These are phyloP conservation scores for Sparus aurata DNA, from an alignment of 2,797 vertebrate species.

Conservation along the genomic window DNA sequence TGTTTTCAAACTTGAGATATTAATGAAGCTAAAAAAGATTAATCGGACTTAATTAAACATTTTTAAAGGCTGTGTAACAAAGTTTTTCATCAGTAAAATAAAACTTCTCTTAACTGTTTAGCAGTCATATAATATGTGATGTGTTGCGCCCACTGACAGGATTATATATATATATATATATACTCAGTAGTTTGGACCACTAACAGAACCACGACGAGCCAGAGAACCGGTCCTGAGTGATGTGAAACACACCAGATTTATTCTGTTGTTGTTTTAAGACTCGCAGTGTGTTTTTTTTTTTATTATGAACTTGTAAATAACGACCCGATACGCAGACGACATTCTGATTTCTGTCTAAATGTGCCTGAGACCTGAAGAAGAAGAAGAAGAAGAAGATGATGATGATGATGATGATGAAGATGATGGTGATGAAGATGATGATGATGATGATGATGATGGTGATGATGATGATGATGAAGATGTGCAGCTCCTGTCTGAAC, in stretches of 20 bases:
- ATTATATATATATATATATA: background rate
- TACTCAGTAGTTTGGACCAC: background rate
- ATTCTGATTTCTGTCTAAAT: constrained; percentile 1
- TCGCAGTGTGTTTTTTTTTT: constrained; percentile 38
- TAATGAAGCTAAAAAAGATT: background rate
- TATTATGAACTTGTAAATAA: constrained; percentile 76
- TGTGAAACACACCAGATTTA: constrained; percentile 17
- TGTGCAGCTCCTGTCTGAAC: background rate
- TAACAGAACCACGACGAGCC: background rate
- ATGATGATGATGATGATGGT: background rate
- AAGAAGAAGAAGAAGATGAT: background rate
- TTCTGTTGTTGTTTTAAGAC: constrained; percentile 23
- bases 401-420: background rate
- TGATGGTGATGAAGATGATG: constrained; percentile 2
- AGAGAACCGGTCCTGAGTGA: background rate
- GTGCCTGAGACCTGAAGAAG: constrained; percentile 42
- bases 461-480: constrained; percentile 3
- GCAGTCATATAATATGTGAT: too few relatives aligned
- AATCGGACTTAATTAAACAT: background rate
- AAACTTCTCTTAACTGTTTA: background rate
- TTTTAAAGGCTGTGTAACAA: background rate
- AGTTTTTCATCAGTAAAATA: constrained; percentile 5
- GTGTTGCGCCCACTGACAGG: too few relatives aligned
- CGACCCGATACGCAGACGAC: constrained; percentile 28
- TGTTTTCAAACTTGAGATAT: background rate